Conservation (phyloP, 1,140 invertebrate genomes). For the Hermatobates lingyangjiaoensis region DNA sequence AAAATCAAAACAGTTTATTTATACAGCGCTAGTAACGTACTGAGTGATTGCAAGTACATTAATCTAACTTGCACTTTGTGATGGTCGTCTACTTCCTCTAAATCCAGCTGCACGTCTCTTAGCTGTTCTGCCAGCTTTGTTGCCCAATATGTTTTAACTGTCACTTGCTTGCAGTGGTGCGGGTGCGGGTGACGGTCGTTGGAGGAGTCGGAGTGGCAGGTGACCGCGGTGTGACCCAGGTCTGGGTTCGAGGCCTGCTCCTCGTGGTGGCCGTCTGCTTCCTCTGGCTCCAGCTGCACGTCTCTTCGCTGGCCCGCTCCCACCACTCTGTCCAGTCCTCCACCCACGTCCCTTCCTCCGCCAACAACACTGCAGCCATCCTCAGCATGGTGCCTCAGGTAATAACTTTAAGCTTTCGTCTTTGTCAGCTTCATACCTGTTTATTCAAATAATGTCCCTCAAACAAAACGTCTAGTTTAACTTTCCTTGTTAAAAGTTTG, state of each 20-base stretch:
- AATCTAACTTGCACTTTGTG: too few species aligned
- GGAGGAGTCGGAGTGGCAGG: conserved; percentile 13
- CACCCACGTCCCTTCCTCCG: conserved; percentile 22
- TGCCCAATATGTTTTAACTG: too few species aligned
- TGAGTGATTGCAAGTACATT: too few species aligned
- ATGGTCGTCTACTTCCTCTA: too few species aligned
- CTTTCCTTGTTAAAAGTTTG: neutral
- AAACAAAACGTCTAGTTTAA: neutral
- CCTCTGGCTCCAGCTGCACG: conserved; percentile 45
- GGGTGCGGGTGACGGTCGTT: conserved; percentile 14
- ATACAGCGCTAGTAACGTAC: too few species aligned
- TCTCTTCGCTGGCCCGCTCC: conserved; percentile 34
- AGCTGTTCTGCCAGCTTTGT: too few species aligned
- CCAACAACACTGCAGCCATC: conserved; percentile 33
- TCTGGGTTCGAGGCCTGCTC: conserved; percentile 34
- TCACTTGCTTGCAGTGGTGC: conserved; percentile 12
- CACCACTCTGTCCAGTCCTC: conserved; percentile 22
- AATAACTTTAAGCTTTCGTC: neutral
- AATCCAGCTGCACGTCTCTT: too few species aligned
- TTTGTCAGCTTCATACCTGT: neutral
- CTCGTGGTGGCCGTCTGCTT: conserved; percentile 44
- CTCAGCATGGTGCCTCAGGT: conserved; percentile 35
- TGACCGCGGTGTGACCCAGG: neutral
- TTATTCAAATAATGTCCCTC: neutral
- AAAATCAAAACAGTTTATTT: too few species aligned